Conservation (phyloP, 1,140 invertebrate genomes). For the Campodea augens region DNA sequence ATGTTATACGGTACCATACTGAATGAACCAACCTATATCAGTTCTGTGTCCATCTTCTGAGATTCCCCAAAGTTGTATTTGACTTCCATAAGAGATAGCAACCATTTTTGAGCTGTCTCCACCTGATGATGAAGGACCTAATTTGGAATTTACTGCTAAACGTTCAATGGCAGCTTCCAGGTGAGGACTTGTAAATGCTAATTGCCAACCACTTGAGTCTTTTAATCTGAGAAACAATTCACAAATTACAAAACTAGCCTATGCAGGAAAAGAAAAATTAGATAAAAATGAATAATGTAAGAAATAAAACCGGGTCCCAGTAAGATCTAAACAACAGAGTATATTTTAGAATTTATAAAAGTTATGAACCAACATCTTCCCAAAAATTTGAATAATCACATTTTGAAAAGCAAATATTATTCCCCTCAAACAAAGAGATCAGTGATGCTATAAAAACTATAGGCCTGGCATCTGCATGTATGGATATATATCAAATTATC, state of each 20-base stretch:
- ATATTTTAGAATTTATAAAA: neutral
- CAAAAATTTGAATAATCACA: neutral
- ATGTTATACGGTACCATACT: no score
- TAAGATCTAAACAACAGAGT: neutral
- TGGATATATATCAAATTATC: no score
- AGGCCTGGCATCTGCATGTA: no score
- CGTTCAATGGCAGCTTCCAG: conserved; percentile 77
- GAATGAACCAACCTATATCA: conserved; percentile 54
- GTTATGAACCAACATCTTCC: neutral
- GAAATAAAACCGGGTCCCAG: neutral
- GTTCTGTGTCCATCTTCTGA: conserved; percentile 54
- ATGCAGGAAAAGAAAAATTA: neutral
- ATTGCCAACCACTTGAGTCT: conserved; percentile 89
- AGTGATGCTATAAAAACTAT: no score
- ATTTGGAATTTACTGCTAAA: conserved; percentile 87
- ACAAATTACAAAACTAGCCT: neutral
- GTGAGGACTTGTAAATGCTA: conserved; percentile 80
- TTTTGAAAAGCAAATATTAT: neutral
- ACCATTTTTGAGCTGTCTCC: conserved; percentile 51
- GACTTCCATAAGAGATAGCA: conserved; percentile 64
- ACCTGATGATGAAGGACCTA: conserved; percentile 33
- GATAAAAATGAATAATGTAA: neutral
- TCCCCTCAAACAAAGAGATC: no score
- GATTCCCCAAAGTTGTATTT: conserved; percentile 77
- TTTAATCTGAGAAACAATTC: conserved; percentile 45